A percentile compares a stretch with the other conserved stretches of the same genome.
Evolutionary conservation across 1,140 invertebrate genomes (phyloP).

Genomic region (Trinorchestia longiramus): DNA sequence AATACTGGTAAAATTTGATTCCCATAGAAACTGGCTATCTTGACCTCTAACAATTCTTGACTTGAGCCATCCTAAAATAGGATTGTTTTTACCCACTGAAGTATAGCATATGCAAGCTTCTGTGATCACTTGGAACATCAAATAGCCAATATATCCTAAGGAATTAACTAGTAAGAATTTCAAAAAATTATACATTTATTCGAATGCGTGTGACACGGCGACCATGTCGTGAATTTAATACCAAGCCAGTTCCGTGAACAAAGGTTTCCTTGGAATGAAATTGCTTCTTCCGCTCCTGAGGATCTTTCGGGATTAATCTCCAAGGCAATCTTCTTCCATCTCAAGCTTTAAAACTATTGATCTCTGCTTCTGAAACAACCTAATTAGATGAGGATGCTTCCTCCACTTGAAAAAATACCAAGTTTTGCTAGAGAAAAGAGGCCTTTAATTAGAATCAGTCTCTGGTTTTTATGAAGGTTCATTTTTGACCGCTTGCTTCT

Average conservation of each 20-base stretch:
- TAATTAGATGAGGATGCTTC: slow-evolving; percentile 1
- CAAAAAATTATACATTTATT: background rate
- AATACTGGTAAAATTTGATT: too few species aligned
- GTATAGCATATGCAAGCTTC: too few species aligned
- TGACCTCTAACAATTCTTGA: too few species aligned
- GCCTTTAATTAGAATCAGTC: background rate
- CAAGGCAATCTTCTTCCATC: slow-evolving; percentile 4
- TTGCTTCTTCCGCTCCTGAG: background rate
- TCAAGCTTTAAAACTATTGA: slow-evolving; percentile 9
- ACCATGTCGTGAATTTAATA: background rate
- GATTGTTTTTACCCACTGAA: too few species aligned
- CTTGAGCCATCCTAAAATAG: too few species aligned
- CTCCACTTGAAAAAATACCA: background rate
- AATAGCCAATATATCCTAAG: too few species aligned
- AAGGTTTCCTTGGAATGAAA: background rate
- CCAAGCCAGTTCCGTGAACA: background rate
- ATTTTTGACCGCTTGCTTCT: background rate
- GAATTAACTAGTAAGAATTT: background rate
- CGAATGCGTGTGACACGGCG: background rate
- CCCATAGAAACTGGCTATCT: too few species aligned
- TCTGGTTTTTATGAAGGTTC: background rate
- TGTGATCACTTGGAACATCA: too few species aligned
- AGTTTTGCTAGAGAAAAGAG: background rate
- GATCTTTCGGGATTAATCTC: background rate
- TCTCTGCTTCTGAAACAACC: slow-evolving; percentile 6